Evolutionary conservation across 1,140 invertebrate species (phyloP).

Genomic region (Macrotrachela quadricornifera): DNA sequence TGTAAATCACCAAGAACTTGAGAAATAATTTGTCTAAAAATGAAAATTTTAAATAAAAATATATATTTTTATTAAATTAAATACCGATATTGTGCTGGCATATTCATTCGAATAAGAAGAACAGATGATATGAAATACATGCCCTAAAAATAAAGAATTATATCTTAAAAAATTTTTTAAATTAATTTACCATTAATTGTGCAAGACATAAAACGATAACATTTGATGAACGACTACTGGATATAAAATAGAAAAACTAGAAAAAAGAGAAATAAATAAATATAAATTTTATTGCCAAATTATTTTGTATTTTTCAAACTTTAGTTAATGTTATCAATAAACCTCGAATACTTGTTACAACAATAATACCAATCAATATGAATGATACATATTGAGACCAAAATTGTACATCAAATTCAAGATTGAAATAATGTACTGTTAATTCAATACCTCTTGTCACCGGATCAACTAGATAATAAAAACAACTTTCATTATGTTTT

Average conservation of each 20-base stretch:
- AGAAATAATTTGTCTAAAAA: slow-evolving; percentile 65
- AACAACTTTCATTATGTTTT: too few relatives aligned
- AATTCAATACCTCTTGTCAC: slow-evolving; percentile 90
- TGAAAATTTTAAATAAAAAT: neutral
- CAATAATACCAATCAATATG: slow-evolving; percentile 84
- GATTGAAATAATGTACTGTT: slow-evolving; percentile 82
- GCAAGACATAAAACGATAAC: slow-evolving; percentile 86
- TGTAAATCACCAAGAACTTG: slow-evolving; percentile 90
- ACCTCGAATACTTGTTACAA: slow-evolving; percentile 86
- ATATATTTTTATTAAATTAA: neutral
- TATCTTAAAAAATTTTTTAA: neutral
- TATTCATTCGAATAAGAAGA: slow-evolving; percentile 93
- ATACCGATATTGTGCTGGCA: slow-evolving; percentile 76
- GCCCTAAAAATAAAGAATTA: slow-evolving; percentile 38
- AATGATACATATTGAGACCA: slow-evolving; percentile 99
- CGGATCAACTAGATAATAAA: slow-evolving; percentile 50
- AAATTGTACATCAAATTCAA: slow-evolving; percentile 82
- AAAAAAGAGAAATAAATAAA: slow-evolving; percentile 20
- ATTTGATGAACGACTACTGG: slow-evolving; percentile 92
- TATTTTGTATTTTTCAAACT: slow-evolving; percentile 33
- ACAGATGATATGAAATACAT: slow-evolving; percentile 99
- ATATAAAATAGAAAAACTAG: slow-evolving; percentile 97
- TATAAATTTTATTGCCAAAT: neutral
- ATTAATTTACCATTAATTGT: slow-evolving; percentile 70
- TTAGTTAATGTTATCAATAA: slow-evolving; percentile 88